Evolutionary conservation across 2,113 vertebrate genomes (phyloP).

Genomic region (Bettongia penicillata): DNA sequence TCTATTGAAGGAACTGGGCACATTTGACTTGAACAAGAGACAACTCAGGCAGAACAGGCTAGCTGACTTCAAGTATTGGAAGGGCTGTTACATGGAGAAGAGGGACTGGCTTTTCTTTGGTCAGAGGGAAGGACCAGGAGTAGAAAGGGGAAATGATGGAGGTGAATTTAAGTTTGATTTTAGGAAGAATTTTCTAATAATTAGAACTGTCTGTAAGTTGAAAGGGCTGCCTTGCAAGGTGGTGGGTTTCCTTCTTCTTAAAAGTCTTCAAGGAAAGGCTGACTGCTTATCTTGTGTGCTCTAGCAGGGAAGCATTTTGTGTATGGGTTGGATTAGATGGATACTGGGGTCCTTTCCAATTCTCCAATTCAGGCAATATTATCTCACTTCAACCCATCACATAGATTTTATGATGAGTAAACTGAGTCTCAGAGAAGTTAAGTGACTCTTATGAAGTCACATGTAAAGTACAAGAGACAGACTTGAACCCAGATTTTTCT

Average conservation of each 20-base stretch:
- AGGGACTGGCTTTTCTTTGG: neutral
- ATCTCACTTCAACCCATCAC: neutral
- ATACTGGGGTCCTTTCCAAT: neutral
- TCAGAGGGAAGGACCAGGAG: neutral
- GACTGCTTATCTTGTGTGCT: neutral
- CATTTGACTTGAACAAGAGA: neutral
- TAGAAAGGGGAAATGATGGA: neutral
- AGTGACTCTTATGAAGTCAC: neutral
- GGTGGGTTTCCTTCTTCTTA: neutral
- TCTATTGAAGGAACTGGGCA: neutral
- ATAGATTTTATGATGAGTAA: neutral
- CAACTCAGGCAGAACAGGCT: neutral
- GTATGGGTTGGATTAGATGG: neutral
- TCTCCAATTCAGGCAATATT: neutral
- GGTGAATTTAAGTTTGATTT: neutral
- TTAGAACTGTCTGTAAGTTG: neutral
- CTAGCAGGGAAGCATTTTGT: neutral
- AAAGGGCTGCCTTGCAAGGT: neutral
- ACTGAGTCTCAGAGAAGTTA: neutral
- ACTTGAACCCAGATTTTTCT: neutral
- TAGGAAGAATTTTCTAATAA: neutral
- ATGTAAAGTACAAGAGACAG: neutral
- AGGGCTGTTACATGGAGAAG: neutral
- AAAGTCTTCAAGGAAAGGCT: neutral
- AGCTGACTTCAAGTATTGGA: neutral